Evolutionary conservation across 2,797 vertebrate species (phyloP).

Genomic region (Manis crassicaudata): DNA sequence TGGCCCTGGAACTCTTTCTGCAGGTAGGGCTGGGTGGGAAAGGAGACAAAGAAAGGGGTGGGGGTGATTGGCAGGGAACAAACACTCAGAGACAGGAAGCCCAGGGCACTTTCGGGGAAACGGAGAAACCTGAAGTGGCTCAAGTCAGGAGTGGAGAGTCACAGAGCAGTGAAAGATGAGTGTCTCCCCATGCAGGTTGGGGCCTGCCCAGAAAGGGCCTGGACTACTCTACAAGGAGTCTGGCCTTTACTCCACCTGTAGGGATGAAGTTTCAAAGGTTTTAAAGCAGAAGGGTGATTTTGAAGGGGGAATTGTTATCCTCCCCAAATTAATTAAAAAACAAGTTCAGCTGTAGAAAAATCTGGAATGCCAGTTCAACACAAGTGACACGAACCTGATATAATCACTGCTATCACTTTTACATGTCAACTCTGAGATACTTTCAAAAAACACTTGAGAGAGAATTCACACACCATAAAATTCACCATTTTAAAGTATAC

Average conservation of each 20-base stretch:
- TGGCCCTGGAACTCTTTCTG: constrained; percentile 31
- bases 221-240: background rate
- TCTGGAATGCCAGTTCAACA: constrained; percentile 7
- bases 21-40: constrained; percentile 31
- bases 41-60: constrained; percentile 42
- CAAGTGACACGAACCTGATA: constrained; percentile 4
- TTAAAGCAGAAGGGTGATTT: constrained; percentile 51
- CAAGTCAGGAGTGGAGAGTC: background rate
- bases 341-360: constrained; percentile 36
- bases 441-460: background rate
- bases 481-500: background rate
- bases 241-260: background rate
- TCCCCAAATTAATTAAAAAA: constrained; percentile 34
- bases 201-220: constrained; percentile 16
- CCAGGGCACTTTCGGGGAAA: background rate
- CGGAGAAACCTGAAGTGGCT: constrained; percentile 16
- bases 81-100: constrained; percentile 44
- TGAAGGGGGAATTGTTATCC: constrained; percentile 6
- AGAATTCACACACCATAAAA: constrained; percentile 10
- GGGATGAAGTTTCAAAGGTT: constrained; percentile 35
- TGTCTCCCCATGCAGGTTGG: background rate
- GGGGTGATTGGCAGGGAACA: background rate
- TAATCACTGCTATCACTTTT: background rate
- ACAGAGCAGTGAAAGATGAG: background rate
- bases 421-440: background rate